Conservation (phyloP, 2,797 vertebrate genomes). For the Emydoidea blandingii region DNA sequence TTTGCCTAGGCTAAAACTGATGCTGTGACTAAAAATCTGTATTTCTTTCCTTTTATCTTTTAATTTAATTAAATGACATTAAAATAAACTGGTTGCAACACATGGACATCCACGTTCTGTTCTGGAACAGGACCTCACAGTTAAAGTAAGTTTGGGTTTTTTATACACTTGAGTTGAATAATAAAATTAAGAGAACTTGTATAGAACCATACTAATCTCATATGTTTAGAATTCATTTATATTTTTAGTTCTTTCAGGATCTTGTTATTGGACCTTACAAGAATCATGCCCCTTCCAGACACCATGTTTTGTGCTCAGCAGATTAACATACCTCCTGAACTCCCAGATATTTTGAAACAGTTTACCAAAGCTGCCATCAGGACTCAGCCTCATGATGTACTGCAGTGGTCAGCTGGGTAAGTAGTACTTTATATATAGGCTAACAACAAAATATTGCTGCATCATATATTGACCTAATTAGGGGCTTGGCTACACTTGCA, state of each 20-base stretch:
- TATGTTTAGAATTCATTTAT: not conserved
- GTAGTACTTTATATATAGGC: slow-evolving; percentile 48
- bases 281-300: slow-evolving; percentile 90
- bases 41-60: not conserved
- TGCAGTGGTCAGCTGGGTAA: slow-evolving; percentile 93
- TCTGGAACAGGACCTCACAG: not conserved
- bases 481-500: too few relatives aligned
- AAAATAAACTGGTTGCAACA: not conserved
- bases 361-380: slow-evolving; percentile 96
- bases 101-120: not conserved
- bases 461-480: not conserved
- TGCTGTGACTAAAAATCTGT: not conserved
- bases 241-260: slow-evolving; percentile 8
- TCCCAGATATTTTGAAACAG: slow-evolving; percentile 93
- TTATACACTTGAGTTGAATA: not conserved
- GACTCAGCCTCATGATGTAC: slow-evolving; percentile 92
- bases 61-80: not conserved
- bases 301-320: slow-evolving; percentile 94
- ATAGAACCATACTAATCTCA: not conserved
- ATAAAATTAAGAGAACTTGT: not conserved
- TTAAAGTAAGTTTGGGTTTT: not conserved
- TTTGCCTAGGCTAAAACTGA: not conserved
- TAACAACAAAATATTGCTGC: not conserved
- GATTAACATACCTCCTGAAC: slow-evolving; percentile 91
- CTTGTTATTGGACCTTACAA: not conserved